Conservation (phyloP, 2,888 invertebrate species). For the Synergus laeviventris region DNA sequence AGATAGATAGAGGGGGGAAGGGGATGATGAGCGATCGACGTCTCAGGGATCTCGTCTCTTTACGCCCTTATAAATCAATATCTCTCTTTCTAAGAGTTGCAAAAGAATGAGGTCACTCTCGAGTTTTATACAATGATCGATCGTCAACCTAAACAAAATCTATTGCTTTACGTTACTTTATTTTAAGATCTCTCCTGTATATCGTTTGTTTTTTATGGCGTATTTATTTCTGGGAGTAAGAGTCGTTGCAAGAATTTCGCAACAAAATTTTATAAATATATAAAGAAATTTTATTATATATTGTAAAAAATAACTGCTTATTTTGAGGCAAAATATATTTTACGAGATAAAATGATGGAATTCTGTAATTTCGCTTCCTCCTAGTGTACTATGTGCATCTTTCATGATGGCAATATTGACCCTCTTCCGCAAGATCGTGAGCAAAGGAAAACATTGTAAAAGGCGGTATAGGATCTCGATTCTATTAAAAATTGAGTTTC, state of each 20-base stretch:
- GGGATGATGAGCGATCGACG: background rate
- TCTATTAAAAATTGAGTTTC: background rate
- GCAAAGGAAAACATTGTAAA: background rate
- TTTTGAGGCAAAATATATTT: background rate
- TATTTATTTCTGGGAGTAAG: too few relatives aligned
- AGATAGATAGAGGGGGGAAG: background rate
- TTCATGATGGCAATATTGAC: background rate
- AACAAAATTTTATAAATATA: background rate
- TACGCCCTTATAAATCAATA: slow-evolving; percentile 48
- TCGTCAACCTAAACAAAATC: slow-evolving; percentile 3
- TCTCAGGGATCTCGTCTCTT: slow-evolving; percentile 21
- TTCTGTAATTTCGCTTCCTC: background rate
- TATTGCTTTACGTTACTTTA: too few relatives aligned
- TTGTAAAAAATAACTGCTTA: background rate
- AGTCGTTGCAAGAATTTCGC: background rate
- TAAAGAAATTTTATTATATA: background rate
- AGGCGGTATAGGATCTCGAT: background rate
- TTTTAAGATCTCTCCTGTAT: too few relatives aligned
- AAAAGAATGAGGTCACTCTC: slow-evolving; percentile 45
- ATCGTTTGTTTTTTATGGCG: too few relatives aligned
- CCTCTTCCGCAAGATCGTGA: background rate
- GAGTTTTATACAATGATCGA: slow-evolving; percentile 49
- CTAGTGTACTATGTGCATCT: background rate
- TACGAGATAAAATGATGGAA: background rate
- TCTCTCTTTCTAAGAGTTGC: slow-evolving; percentile 42